A percentile compares a stretch with the other conserved stretches of the same genome.
phyloP scores from a whole-genome alignment of 2,888 invertebrate genomes.

The Operophtera brumata region DNA sequence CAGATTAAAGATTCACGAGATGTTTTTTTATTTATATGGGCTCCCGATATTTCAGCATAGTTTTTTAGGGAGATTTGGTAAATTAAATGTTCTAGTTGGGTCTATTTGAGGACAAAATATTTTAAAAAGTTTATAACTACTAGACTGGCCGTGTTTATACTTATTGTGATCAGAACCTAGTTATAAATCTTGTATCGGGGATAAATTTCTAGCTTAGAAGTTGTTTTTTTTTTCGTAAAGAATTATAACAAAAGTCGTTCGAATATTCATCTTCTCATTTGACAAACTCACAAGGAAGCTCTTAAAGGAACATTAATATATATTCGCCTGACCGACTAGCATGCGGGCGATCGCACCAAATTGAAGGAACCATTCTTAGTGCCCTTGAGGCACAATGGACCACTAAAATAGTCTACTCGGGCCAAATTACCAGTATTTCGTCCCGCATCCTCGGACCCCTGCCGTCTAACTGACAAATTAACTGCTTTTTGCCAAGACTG shows the following conservation, averaged over 20 bases:
- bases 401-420: conserved; percentile 68
- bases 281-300: conserved; percentile 23
- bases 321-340: conserved; percentile 48
- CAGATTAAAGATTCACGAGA: too few relatives aligned
- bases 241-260: background rate
- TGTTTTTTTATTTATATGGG: too few relatives aligned
- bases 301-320: conserved; percentile 52
- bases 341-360: conserved; percentile 66
- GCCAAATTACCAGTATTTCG: conserved; percentile 72
- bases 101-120: too few relatives aligned
- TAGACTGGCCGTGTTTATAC: too few relatives aligned
- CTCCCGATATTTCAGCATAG: too few relatives aligned
- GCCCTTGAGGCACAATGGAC: conserved; percentile 61
- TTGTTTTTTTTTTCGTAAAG: too few relatives aligned
- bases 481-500: conserved; percentile 47
- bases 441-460: conserved; percentile 74
- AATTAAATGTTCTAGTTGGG: too few relatives aligned
- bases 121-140: background rate
- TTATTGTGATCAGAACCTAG: too few relatives aligned
- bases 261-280: conserved; percentile 2
- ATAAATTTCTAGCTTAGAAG: too few relatives aligned
- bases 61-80: too few relatives aligned
- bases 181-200: too few relatives aligned
- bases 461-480: conserved; percentile 52
- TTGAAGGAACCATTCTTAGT: conserved; percentile 71